Evolutionary conservation across 2,797 vertebrate genomes (phyloP).

Genomic region (Amblyraja radiata): DNA sequence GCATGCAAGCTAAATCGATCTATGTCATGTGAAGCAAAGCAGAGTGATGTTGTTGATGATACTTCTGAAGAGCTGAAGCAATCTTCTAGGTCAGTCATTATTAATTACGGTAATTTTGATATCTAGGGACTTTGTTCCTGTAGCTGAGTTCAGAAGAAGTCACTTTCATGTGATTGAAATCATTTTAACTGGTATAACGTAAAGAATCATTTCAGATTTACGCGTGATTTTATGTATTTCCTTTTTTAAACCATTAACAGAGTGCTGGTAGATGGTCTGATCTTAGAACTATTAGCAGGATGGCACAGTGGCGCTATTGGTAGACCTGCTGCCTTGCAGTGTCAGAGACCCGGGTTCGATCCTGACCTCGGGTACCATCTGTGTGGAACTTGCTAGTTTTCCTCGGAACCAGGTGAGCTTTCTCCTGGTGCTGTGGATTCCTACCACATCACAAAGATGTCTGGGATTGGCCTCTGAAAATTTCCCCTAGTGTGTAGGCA

Average conservation of each 20-base stretch:
- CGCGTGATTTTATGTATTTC: neutral
- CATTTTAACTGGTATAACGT: neutral
- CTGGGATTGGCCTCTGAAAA: neutral
- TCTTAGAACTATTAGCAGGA: neutral
- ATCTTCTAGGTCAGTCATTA: slow-evolving; percentile 78
- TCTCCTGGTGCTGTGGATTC: no score
- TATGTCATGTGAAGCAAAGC: slow-evolving; percentile 95
- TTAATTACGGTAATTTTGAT: slow-evolving; percentile 5
- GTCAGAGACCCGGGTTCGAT: no score
- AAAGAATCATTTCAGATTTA: neutral
- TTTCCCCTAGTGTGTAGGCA: no score
- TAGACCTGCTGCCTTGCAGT: no score
- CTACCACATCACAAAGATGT: no score
- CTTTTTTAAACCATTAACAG: neutral
- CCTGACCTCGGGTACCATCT: no score
- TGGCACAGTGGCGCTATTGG: no score
- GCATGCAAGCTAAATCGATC: slow-evolving; percentile 92
- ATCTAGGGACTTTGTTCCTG: neutral
- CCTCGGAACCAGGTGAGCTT: no score
- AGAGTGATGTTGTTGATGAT: slow-evolving; percentile 94
- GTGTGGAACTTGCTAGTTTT: no score
- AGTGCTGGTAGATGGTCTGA: neutral
- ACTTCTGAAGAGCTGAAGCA: slow-evolving; percentile 93
- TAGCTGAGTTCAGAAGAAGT: neutral
- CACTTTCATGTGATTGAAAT: neutral